phyloP scores from a whole-genome alignment of 2,797 vertebrate genomes.

The Spatula versicolor region DNA sequence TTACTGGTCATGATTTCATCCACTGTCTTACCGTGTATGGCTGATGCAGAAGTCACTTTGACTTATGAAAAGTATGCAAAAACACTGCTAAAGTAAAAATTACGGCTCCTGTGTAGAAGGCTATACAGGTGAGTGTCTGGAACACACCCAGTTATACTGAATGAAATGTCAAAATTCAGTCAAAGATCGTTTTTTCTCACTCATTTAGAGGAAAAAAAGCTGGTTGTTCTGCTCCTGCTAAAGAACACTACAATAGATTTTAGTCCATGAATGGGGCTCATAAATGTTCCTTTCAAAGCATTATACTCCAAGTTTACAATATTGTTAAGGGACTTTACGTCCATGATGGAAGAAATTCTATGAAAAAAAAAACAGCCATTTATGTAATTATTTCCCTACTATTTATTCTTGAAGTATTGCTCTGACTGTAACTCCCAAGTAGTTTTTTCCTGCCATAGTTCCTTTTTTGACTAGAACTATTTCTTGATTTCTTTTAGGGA shows the following conservation, averaged over 20 bases:
- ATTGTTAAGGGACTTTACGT: background rate
- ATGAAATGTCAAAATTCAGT: background rate
- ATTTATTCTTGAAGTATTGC: conserved; percentile 14
- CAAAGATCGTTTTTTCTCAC: background rate
- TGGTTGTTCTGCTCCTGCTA: background rate
- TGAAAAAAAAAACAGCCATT: background rate
- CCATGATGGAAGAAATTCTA: background rate
- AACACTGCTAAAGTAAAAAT: background rate
- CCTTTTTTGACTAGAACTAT: conserved; percentile 1
- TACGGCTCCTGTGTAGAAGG: background rate
- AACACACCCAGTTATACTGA: background rate
- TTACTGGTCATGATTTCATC: background rate
- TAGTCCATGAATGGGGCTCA: background rate
- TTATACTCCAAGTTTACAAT: background rate
- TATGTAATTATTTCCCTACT: conserved; percentile 25
- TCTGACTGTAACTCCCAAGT: background rate
- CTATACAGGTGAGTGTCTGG: background rate
- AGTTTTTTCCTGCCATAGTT: conserved; percentile 51
- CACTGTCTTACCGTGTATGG: background rate
- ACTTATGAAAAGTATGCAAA: background rate
- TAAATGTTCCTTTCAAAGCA: background rate
- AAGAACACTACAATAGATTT: background rate
- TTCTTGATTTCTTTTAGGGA: conserved; percentile 36
- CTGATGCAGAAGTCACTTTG: background rate
- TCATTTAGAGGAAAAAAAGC: background rate